Base-by-base conservation (phyloP, 2,113 vertebrate genomes). In the Pelobates fuscus region DNA sequence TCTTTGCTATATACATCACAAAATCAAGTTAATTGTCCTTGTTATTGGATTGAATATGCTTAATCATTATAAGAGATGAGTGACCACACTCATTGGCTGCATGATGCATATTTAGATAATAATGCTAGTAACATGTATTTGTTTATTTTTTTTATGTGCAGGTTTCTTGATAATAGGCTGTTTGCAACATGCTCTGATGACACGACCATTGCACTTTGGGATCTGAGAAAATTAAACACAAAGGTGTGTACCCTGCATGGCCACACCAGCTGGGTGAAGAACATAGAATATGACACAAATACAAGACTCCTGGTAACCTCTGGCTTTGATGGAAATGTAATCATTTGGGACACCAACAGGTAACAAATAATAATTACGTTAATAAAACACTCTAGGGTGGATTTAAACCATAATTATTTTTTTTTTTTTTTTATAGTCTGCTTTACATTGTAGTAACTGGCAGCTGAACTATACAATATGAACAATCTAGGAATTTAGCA, bases 291-390 rank as follows among this genome's bases (percentile, higher is more conserved):
- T 0, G 97, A 98, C 80, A 98, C 96, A 74, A 96, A 97, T 84
- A 98, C 96, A 0, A 92, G 96, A 29, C 88, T 99, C n/a, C 89
- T 99, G 7, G 97, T 98, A 78, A 99, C 97, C 0, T 99, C 97
- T 7, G 97, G 97, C 71, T 99, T 99, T 44, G 97, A 99, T 77
- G 97, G 97, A 64, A 99, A 99, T 58, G 97, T 99, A 78, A 98
- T 99, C 86, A 98, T 97, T 43, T 99, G 97, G 97, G 97, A 99
- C 88, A 99, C 96, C 10, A 99, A 99, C 90, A 95, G 97, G 96
- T 97, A 75, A 1, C 7, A 7, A 8, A 2, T 41, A 8, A 41
- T n/a, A n/a, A n/a, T n/a, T n/a, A n/a, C n/a, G n/a, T n/a, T n/a
- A n/a, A n/a, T n/a, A n/a, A n/a, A n/a, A n/a, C n/a, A n/a, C n/a